Conservation (phyloP, 2,113 vertebrate species). For the Canis aureus region DNA sequence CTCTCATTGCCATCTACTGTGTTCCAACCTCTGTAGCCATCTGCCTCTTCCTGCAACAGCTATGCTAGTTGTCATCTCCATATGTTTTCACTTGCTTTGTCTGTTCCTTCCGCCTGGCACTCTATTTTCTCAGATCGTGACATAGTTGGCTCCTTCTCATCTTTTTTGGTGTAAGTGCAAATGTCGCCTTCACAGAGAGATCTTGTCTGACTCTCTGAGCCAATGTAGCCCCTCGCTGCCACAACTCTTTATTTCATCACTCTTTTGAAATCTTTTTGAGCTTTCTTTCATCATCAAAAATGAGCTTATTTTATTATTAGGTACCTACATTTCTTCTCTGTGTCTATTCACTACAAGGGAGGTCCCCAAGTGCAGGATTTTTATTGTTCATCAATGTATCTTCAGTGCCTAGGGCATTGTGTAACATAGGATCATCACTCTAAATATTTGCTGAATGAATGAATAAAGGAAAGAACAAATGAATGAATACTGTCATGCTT, state of each 20-base stretch:
- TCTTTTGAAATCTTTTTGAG: constrained; percentile 8
- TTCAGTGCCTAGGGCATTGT: neutral
- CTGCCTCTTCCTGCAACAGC: neutral
- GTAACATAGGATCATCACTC: neutral
- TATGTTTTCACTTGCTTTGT: neutral
- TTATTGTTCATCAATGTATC: neutral
- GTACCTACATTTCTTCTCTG: neutral
- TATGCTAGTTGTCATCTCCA: neutral
- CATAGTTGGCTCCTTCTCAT: neutral
- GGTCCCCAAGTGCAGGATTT: neutral
- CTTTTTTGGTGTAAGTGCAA: neutral
- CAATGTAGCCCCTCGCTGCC: neutral
- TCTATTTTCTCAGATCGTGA: neutral
- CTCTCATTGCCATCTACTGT: neutral
- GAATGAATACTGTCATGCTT: neutral
- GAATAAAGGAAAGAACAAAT: neutral
- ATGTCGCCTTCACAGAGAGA: neutral
- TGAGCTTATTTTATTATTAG: neutral
- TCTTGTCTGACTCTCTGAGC: neutral
- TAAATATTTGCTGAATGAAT: constrained; percentile 2
- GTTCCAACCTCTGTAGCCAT: too few species aligned
- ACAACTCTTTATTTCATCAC: neutral
- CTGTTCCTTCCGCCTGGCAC: neutral
- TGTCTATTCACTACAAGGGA: neutral
- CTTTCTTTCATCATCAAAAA: neutral